Percentiles rank a stretch among this genome's conserved stretches.
phyloP scores from a whole-genome alignment of 64 coral and sea anemone genomes.

The Astreopora myriophthalma region DNA sequence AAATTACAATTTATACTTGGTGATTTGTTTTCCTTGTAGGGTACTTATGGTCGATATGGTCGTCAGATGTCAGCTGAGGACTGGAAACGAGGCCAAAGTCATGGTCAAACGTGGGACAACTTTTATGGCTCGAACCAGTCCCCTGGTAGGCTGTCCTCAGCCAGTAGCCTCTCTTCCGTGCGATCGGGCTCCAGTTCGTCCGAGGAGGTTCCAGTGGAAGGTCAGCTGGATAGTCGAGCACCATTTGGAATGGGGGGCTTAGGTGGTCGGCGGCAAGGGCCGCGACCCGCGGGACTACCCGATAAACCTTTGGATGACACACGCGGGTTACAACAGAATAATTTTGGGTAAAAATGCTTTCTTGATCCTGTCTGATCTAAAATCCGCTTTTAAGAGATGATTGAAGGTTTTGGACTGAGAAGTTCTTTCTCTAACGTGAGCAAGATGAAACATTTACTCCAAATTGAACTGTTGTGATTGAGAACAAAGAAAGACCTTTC shows the following conservation, averaged over 20 bases:
- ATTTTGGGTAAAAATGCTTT: background rate
- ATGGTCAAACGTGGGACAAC: constrained; percentile 56
- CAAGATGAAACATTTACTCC: no score
- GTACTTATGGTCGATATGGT: constrained; percentile 47
- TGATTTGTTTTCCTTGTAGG: background rate
- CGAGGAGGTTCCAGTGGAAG: constrained; percentile 43
- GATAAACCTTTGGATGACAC: constrained; percentile 24
- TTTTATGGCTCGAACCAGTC: constrained; percentile 51
- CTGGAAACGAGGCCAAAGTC: constrained; percentile 51
- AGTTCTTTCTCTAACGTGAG: no score
- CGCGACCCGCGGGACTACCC: constrained; percentile 3
- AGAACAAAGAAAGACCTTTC: no score
- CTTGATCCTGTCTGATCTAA: background rate
- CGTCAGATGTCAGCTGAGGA: constrained; percentile 66
- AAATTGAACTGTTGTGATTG: no score
- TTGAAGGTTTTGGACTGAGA: no score
- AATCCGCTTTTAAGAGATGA: background rate
- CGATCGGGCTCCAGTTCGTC: constrained; percentile 62
- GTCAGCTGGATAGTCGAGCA: background rate
- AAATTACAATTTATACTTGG: no score
- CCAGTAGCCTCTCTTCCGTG: constrained; percentile 43
- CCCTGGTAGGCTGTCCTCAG: constrained; percentile 43
- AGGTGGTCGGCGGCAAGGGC: constrained; percentile 9
- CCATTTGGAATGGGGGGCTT: constrained; percentile 10
- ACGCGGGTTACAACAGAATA: background rate